Evolutionary conservation across 2,888 invertebrate genomes (phyloP).

Genomic region (Acanthococcus lagerstroemiae): DNA sequence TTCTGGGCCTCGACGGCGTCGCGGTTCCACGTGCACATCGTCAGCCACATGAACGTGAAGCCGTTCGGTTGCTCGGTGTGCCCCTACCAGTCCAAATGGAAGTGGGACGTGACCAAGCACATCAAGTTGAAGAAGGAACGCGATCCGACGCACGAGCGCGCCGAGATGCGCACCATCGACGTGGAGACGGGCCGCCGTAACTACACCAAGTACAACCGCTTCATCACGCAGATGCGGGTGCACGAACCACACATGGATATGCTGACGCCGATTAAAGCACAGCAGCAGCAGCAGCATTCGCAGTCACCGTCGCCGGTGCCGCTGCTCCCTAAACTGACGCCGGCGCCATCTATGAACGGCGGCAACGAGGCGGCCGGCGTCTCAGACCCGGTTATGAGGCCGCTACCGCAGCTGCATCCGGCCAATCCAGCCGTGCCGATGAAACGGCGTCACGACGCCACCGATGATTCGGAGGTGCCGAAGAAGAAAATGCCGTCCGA

Average conservation of each 20-base stretch:
- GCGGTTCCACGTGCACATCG: constrained; percentile 85
- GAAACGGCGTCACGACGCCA: constrained; percentile 39
- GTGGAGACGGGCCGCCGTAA: constrained; percentile 74
- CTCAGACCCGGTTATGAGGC: constrained; percentile 18
- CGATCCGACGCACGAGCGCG: constrained; percentile 69
- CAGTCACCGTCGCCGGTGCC: constrained; percentile 7
- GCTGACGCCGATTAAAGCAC: background rate
- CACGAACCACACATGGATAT: constrained; percentile 36
- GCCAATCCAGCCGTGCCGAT: constrained; percentile 36
- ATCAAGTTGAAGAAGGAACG: constrained; percentile 79
- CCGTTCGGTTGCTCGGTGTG: constrained; percentile 93
- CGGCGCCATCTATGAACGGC: constrained; percentile 27
- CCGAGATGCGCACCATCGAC: constrained; percentile 79
- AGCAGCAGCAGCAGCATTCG: background rate
- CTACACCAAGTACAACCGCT: constrained; percentile 87
- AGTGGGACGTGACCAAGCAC: constrained; percentile 94
- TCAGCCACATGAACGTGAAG: constrained; percentile 82
- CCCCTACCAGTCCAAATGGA: constrained; percentile 89
- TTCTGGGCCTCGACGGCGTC: constrained; percentile 90
- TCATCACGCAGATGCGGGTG: constrained; percentile 59
- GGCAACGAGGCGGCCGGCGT: constrained; percentile 15
- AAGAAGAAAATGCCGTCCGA: constrained; percentile 40
- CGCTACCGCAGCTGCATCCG: constrained; percentile 19
- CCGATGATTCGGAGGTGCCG: constrained; percentile 32
- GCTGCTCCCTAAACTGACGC: constrained; percentile 8